phyloP scores from a whole-genome alignment of 2,113 vertebrate species.

The Thymallus thymallus region DNA sequence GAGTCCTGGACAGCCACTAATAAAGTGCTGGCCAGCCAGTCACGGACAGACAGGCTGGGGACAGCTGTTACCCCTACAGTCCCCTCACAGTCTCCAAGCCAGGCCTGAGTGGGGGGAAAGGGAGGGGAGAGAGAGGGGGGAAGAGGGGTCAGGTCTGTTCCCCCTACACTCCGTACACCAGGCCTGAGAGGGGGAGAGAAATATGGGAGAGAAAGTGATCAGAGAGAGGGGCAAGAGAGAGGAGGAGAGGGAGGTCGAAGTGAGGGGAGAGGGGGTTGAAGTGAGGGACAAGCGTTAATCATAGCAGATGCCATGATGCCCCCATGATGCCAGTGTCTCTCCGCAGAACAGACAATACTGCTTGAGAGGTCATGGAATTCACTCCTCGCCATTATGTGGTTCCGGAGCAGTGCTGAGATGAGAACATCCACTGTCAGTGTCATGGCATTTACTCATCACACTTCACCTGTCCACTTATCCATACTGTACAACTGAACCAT shows the following conservation, averaged over 20 bases:
- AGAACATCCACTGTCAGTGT: slow-evolving; percentile 24
- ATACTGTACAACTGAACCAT: not conserved
- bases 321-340: not conserved
- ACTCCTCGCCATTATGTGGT: slow-evolving; percentile 35
- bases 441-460: slow-evolving; percentile 39
- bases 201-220: not conserved
- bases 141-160: not conserved
- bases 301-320: slow-evolving; percentile 14
- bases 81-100: slow-evolving; percentile 29
- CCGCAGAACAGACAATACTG: slow-evolving; percentile 25
- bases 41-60: slow-evolving; percentile 75
- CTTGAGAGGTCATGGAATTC: slow-evolving; percentile 41
- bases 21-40: slow-evolving; percentile 87
- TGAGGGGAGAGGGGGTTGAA: not conserved
- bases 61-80: slow-evolving; percentile 62
- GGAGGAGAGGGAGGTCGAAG: not conserved
- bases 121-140: not conserved
- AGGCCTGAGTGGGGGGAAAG: slow-evolving; percentile 14
- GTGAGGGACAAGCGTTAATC: slow-evolving; percentile 2
- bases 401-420: slow-evolving; percentile 47
- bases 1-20: slow-evolving; percentile 89
- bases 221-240: not conserved
- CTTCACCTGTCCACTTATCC: not conserved
- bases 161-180: no score
- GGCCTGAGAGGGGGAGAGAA: not conserved